These are phyloP conservation scores for Dinoponera quadriceps DNA, from an alignment of 1,140 invertebrate species.

Conservation along the genomic window DNA sequence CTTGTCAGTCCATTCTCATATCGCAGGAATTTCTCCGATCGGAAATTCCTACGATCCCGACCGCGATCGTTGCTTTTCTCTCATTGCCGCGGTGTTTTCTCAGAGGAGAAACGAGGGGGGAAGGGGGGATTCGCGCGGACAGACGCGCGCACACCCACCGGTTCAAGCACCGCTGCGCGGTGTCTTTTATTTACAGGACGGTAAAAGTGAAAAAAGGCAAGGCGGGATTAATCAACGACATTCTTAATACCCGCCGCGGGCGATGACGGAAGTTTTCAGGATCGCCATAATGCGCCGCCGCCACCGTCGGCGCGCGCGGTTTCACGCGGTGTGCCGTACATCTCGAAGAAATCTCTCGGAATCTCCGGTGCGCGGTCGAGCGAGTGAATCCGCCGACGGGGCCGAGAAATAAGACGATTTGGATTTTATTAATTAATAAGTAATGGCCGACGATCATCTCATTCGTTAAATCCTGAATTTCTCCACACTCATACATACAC, in stretches of 20 bases:
- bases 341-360: constrained; percentile 30
- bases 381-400: constrained; percentile 39
- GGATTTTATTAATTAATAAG: constrained; percentile 33
- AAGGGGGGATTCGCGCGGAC: constrained; percentile 11
- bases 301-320: background rate
- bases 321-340: constrained; percentile 34
- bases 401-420: constrained; percentile 22
- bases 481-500: too few relatives aligned
- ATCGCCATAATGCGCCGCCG: constrained; percentile 28
- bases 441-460: background rate
- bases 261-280: constrained; percentile 60
- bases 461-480: background rate
- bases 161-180: constrained; percentile 31
- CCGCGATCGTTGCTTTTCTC: constrained; percentile 44
- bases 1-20: constrained; percentile 36
- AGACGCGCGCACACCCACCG: constrained; percentile 35
- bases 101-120: background rate
- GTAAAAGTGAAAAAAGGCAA: constrained; percentile 46
- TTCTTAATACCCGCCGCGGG: constrained; percentile 55
- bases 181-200: constrained; percentile 52
- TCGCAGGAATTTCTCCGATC: constrained; percentile 48
- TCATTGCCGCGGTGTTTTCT: constrained; percentile 54
- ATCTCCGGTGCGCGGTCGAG: constrained; percentile 34
- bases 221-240: constrained; percentile 59
- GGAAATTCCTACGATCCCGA: constrained; percentile 45